Evolutionary conservation across 2,888 invertebrate species (phyloP), one percentile per base, ranked within the genome.

Genomic region (Dioctria rufipes): DNA sequence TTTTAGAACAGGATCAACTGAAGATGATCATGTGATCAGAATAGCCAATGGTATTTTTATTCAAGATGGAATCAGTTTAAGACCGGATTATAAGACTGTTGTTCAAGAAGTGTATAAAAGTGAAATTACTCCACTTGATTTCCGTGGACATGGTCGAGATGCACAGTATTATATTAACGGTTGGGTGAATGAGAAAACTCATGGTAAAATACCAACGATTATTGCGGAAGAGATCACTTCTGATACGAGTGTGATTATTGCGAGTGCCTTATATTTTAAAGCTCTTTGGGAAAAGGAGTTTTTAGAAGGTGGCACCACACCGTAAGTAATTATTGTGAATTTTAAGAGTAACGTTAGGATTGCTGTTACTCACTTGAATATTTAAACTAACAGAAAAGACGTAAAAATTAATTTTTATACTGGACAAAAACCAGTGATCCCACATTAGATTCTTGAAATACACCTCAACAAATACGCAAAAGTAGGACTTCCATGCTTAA

Each of bases 191-290:
- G 85, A 89, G 11, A 89, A 88, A 75, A 92, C 92, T 0, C 87
- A 88, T 81, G 91, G 90, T 2, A 92, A 92, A 86, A 93, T 93
- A 82, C 85, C 86, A 0, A 86, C 88, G 40, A 90, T 93, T 81
- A 84, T 93, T 49, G 85, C 86, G 1, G 87, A 89, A 0, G 84
- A 87, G 1, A 91, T 92, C 0, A 85, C 88, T 11, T 84, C 88
- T 0, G 84, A 85, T 0, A 92, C 92, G 2, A 90, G 87, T 49
- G 88, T 92, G 42, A 90, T 93, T 54, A 87, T 93, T 61, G 90
- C 91, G n/a, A 92, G 92, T 82, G 92, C 92, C 1, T 87, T 93
- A 61, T 93, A 92, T 85, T 93, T 93, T 84, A 85, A 84, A 54
- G 84, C 83, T 6, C 51, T 82, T 91, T 93, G 93, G 93, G 90